Base-by-base conservation (phyloP, 1,140 invertebrate species). In the Eciton burchellii region DNA sequence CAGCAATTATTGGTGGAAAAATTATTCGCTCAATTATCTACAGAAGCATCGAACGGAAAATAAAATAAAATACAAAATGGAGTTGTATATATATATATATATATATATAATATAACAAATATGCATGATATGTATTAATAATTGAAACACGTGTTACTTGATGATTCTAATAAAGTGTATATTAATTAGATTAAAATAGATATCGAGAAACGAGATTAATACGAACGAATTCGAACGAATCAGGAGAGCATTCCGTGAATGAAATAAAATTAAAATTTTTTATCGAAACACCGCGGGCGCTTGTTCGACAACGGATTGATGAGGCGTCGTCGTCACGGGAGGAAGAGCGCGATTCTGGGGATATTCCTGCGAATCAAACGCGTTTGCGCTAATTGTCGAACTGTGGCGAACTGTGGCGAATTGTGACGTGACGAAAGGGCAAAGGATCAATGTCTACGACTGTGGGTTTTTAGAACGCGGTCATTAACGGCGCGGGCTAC, bases 341-440 rank as follows among this genome's bases (percentile, higher is more conserved):
- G 49, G 68, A 66, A 65, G 45, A 56, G 29, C 21, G 60, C 47
- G 66, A 77, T 54, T 9, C 29, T 35, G 2, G n/a, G n/a, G 26
- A 76, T 65, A 76, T 65, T 43, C 12, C n/a, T n/a, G 21, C 68
- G 41, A 12, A 71, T 71, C 35, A 29, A 14, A 72, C 16, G 73
- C 73, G 24, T 60, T 16, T 21, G 45, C 43, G 54, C 41, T 59
- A 72, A n/a, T 29, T 72, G 57, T 72, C 35, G 70, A 26, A 76
- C 19, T n/a, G n/a, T n/a, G n/a, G 73, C 60, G 49, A 74, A 29
- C 26, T n/a, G n/a, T n/a, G 73, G n/a, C 47, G 59, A 56, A 68
- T 68, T 56, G 47, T 77, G 56, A 49, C 74, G 74, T 68, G 62
- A 66, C 74, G 62, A 63, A 79, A 54, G 6, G 49, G 35, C 70